Base-by-base conservation (phyloP, 2,113 vertebrate genomes). In the Seriola rivoliana region DNA sequence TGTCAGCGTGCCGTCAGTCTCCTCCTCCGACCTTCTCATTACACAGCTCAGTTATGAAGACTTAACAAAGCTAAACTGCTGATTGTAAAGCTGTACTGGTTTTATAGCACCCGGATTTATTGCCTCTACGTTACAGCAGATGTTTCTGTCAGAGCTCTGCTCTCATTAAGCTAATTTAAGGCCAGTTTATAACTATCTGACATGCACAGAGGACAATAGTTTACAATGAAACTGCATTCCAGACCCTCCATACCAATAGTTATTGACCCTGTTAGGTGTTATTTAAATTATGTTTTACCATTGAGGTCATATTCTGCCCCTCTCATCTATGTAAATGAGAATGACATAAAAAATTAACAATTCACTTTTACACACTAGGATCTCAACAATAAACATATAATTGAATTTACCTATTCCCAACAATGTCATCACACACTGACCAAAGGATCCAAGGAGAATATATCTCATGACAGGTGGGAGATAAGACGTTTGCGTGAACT, bases 1-100 rank as follows among this genome's bases (percentile, higher is more conserved):
- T 84, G 73, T 59, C 67, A 79, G 25, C 70, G 76, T 81, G 76
- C 82, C 81, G 73, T 81, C 23, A 23, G 46, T 46, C 64, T 58
- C 52, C 66, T 55, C 80, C 78, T 84, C 72, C n/a, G 32, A 46
- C 58, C 38, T 59, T 63, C 46, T 70, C 65, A 69, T 78, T 48
- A 75, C 69, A 72, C 74, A 44, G 23, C 52, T 57, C 71, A 12
- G 38, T 42, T 67, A 50, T 48, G 34, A 65, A 29, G 29, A 57
- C 38, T 36, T 65, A 71, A 54, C 54, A 46, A 54, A 54, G 65
- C 36, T 32, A 32, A 1, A 1, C 38, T 12, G 9, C 46, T 12
- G 8, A 54, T 0, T 0, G 44, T 36, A 69, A 69, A 76, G 73
- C 36, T 32, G 29, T 5, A 42, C 21, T n/a, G 13, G 5, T 64